These are phyloP conservation scores for Branchipolynoe longqiensis DNA, from an alignment of 2,888 invertebrate genomes.

Conservation along the genomic window DNA sequence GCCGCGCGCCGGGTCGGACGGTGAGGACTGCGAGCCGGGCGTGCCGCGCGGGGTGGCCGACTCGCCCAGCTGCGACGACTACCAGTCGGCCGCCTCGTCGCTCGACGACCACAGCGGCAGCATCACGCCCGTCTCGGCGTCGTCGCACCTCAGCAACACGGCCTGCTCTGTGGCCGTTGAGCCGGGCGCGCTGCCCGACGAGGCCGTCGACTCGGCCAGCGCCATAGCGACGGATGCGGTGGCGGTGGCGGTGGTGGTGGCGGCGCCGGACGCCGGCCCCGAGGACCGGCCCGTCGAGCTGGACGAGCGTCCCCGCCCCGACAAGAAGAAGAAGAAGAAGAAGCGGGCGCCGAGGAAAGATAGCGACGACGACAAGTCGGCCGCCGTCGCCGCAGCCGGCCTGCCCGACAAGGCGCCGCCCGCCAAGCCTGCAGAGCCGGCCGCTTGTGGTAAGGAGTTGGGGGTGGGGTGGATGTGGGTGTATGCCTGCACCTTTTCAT, in stretches of 20 bases:
- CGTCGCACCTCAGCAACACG: constrained; percentile 17
- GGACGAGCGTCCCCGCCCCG: background rate
- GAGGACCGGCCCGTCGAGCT: background rate
- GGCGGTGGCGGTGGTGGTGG: background rate
- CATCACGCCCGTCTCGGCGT: constrained; percentile 51
- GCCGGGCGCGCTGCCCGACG: background rate
- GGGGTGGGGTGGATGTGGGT: no score
- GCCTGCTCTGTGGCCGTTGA: background rate
- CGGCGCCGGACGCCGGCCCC: background rate
- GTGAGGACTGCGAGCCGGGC: background rate
- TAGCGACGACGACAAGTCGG: constrained; percentile 15
- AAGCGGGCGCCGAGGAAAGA: constrained; percentile 27
- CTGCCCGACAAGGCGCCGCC: background rate
- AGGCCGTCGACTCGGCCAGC: background rate
- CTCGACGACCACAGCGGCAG: constrained; percentile 27
- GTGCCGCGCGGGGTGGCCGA: background rate
- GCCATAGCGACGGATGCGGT: background rate
- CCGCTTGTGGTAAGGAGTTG: background rate
- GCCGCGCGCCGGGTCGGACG: background rate
- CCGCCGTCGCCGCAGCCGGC: background rate
- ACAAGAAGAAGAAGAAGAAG: constrained; percentile 41
- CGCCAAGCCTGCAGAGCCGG: background rate
- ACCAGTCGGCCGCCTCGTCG: constrained; percentile 48
- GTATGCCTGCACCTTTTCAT: no score
- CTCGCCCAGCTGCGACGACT: constrained; percentile 45